Conservation (phyloP, 2,113 vertebrate species). For the Mesocricetus auratus region DNA sequence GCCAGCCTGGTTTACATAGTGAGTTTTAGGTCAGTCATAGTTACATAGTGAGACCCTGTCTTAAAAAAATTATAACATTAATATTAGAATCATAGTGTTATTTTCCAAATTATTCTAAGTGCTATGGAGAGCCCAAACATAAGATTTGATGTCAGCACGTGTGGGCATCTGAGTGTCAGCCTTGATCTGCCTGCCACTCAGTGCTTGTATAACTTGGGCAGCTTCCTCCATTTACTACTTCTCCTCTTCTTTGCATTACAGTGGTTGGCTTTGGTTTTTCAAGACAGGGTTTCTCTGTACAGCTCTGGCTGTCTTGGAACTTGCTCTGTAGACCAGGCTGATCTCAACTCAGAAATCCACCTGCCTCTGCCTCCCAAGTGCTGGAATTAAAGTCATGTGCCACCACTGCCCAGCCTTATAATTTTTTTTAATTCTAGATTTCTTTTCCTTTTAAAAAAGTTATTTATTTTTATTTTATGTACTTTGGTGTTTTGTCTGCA, state of each 20-base stretch:
- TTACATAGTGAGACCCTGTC: background rate
- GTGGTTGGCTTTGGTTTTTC: background rate
- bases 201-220: background rate
- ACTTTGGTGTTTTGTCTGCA: background rate
- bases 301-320: background rate
- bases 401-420: background rate
- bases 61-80: constrained; percentile 7
- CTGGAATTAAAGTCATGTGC: background rate
- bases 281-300: background rate
- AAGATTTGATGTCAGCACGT: background rate
- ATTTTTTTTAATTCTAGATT: background rate
- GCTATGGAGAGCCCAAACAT: background rate
- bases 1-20: no score
- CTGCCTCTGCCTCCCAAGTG: background rate
- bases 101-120: constrained; percentile 44
- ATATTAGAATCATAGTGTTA: constrained; percentile 27
- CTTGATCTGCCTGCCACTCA: background rate
- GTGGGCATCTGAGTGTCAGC: background rate
- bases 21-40: background rate
- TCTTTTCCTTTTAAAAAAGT: background rate
- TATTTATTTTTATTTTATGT: background rate
- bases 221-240: background rate
- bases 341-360: background rate
- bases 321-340: background rate
- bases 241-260: background rate